Evolutionary conservation across 2,113 vertebrate genomes (phyloP).

Genomic region (Eulemur macaco): DNA sequence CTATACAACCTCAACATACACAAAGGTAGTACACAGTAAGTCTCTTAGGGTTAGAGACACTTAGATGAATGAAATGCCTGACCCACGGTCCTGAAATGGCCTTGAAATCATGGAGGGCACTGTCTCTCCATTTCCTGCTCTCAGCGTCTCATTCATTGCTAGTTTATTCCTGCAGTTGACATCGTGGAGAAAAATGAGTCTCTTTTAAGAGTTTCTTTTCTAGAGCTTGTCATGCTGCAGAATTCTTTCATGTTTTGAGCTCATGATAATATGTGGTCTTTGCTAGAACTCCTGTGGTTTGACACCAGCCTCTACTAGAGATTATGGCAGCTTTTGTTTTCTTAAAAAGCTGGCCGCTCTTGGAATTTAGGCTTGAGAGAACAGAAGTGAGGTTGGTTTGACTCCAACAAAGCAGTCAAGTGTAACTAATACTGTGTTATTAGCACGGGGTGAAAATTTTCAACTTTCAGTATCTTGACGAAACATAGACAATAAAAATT

Average conservation of each 20-base stretch:
- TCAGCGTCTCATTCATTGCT: background rate
- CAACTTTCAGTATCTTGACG: conserved; percentile 82
- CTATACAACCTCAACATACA: background rate
- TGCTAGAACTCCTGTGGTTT: conserved; percentile 63
- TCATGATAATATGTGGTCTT: conserved; percentile 60
- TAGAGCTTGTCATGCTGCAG: conserved; percentile 55
- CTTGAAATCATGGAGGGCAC: background rate
- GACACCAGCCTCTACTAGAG: conserved; percentile 66
- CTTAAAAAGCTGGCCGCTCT: conserved; percentile 74
- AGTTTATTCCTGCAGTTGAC: conserved; percentile 22
- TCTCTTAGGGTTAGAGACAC: background rate
- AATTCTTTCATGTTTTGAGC: conserved; percentile 53
- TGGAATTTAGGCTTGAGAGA: conserved; percentile 71
- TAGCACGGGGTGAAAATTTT: conserved; percentile 85
- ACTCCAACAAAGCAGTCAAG: conserved; percentile 81
- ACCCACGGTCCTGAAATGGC: background rate
- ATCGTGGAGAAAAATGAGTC: conserved; percentile 20
- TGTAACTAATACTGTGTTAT: conserved; percentile 86
- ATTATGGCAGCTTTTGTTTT: conserved; percentile 77
- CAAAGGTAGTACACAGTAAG: background rate
- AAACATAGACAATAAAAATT: conserved; percentile 84
- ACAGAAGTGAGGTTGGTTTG: conserved; percentile 77
- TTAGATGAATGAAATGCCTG: background rate
- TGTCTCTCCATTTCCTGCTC: background rate
- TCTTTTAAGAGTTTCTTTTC: conserved; percentile 48